Evolutionary conservation across 1,140 invertebrate species (phyloP).

Genomic region (Pseudomyrmex gracilis): DNA sequence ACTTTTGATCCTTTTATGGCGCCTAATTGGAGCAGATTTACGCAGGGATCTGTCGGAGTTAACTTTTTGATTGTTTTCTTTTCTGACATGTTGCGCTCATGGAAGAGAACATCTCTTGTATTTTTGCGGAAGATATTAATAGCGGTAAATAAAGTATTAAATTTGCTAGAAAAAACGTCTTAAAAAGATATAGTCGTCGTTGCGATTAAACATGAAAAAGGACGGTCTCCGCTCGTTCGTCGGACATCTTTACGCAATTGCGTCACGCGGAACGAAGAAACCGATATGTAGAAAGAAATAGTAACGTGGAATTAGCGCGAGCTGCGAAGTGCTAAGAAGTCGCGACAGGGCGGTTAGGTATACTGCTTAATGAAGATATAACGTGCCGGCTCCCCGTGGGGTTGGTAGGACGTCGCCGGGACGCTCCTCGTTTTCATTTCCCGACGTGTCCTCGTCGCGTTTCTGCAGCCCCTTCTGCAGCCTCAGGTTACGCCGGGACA

Average conservation of each 20-base stretch:
- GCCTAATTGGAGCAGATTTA: too few relatives aligned
- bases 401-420: constrained; percentile 72
- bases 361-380: constrained; percentile 82
- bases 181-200: background rate
- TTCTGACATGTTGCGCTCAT: too few relatives aligned
- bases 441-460: constrained; percentile 73
- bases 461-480: constrained; percentile 62
- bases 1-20: too few relatives aligned
- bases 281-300: constrained; percentile 70
- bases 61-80: too few relatives aligned
- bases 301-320: constrained; percentile 70
- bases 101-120: too few relatives aligned
- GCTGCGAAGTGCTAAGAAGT: constrained; percentile 74
- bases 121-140: background rate
- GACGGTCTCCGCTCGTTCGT: constrained; percentile 11
- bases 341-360: constrained; percentile 73
- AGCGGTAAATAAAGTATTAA: background rate
- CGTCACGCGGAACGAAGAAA: constrained; percentile 39
- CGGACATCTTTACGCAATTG: constrained; percentile 49
- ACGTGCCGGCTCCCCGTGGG: constrained; percentile 76
- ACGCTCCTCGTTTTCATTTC: constrained; percentile 75
- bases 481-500: constrained; percentile 70
- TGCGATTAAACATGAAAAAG: background rate
- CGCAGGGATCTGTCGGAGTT: too few relatives aligned
- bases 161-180: background rate